A percentile compares a stretch with the other conserved stretches of the same genome.
These are phyloP conservation scores for Eremobia ochroleuca DNA, from an alignment of 2,888 invertebrate genomes.

Conservation along the genomic window DNA sequence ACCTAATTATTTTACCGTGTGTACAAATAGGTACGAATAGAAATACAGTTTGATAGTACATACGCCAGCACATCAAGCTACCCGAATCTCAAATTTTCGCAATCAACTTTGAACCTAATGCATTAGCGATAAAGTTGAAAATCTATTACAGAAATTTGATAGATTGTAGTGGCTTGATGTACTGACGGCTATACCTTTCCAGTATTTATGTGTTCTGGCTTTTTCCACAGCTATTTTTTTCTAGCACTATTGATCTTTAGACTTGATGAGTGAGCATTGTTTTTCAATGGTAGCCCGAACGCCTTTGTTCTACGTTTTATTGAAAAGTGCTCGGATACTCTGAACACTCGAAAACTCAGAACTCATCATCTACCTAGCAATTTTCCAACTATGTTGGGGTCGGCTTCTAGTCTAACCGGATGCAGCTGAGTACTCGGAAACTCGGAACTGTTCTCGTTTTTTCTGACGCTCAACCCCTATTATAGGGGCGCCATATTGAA, in stretches of 20 bases:
- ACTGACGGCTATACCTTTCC: no score
- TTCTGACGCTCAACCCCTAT: background rate
- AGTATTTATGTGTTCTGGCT: background rate
- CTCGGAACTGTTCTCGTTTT: constrained; percentile 16
- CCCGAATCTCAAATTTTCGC: no score
- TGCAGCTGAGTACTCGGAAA: constrained; percentile 2
- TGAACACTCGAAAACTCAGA: constrained; percentile 9
- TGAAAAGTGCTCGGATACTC: constrained; percentile 26
- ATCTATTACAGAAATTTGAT: no score
- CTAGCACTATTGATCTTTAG: constrained; percentile 38
- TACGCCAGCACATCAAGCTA: no score
- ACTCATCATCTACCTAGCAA: no score
- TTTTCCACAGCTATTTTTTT: constrained; percentile 17
- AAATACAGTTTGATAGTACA: background rate
- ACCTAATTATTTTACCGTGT: background rate
- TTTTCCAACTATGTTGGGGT: no score
- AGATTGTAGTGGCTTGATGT: no score
- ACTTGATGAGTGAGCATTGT: constrained; percentile 29
- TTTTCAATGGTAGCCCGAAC: constrained; percentile 30
- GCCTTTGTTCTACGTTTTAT: constrained; percentile 44
- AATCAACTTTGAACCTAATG: no score
- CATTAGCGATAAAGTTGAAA: no score
- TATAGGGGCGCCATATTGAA: constrained; percentile 28
- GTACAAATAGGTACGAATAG: background rate
- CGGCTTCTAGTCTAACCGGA: no score